These are phyloP conservation scores for Saimiri boliviensis DNA, from an alignment of 2,113 vertebrate genomes.

Conservation along the genomic window DNA sequence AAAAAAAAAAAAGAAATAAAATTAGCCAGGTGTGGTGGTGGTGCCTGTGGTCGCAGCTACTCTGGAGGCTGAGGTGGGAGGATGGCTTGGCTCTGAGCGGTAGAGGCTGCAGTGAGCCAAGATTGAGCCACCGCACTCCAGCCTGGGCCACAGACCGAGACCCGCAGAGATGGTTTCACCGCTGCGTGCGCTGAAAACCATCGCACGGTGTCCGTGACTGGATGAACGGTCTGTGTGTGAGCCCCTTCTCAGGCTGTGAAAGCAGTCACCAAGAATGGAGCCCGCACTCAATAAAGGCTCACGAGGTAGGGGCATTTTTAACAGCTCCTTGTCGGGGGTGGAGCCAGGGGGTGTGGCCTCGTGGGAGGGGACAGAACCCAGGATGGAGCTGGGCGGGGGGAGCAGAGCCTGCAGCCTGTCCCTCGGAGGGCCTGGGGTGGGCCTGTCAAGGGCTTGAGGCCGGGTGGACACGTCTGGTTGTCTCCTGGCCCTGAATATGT, in stretches of 20 bases:
- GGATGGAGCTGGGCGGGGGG: neutral
- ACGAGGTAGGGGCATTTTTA: neutral
- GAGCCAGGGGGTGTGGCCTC: no score
- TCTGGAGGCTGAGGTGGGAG: no score
- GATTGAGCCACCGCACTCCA: no score
- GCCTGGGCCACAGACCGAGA: no score
- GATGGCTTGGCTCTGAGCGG: no score
- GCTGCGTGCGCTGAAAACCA: neutral
- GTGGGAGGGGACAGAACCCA: neutral
- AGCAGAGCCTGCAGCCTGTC: neutral
- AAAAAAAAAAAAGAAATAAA: no score
- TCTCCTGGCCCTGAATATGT: accelerated
- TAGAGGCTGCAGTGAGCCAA: no score
- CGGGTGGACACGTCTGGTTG: neutral
- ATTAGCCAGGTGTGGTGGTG: no score
- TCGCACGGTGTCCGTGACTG: no score
- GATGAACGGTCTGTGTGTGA: neutral
- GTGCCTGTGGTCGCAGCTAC: no score
- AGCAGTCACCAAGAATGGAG: neutral
- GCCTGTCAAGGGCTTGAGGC: neutral
- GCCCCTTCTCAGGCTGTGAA: neutral
- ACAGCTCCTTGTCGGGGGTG: neutral
- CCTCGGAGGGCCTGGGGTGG: neutral
- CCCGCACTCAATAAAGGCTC: neutral
- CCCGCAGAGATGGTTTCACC: accelerated